Base-by-base conservation (phyloP, 2,113 vertebrate genomes). In the Leptocoma aspasia region DNA sequence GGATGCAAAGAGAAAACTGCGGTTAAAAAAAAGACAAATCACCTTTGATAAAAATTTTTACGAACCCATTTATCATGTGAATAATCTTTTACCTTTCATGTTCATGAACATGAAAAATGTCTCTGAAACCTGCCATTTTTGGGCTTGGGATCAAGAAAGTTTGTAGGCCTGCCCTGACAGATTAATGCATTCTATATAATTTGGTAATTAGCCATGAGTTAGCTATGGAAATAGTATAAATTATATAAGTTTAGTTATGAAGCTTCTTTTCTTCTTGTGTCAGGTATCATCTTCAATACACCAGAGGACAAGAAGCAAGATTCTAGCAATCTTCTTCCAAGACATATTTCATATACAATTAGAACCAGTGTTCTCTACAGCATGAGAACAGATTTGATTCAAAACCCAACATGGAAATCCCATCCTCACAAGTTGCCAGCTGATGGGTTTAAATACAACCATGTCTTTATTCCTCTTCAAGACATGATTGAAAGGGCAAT, bases 401-500 rank as follows among this genome's bases (percentile, higher is more conserved):
- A 97, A 95, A 98, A 97, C 11, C 97, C 98, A 24, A 31, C 15
- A 0, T 98, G 98, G 98, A 98, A 97, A 91, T 97, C 97, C 21
- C 97, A 98, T 69, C 98, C 97, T 19, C 97, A 97, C 65, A 97
- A 52, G 61, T 42, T 98, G n/a, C 98, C 98, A 20, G 93, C 97
- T 6, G 85, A 84, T 9, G 97, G 96, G 4, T 98, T 98, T 93
- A 98, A 96, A 68, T 98, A 98, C 33, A 98, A 98, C 71, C 96
- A 98, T n/a, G 59, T 98, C 39, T 98, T 98, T 57, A 82, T 96
- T 61, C 98, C 97, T 19, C 77, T 98, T 72, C 98, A 98, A 98
- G 98, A 98, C 39, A 97, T 98, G 97, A 96, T 98, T 7, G 98
- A 98, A 75, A 97, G 95, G 30, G 98, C 98, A 64, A 97, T 98